phyloP scores from a whole-genome alignment of 1,140 invertebrate genomes.

The Chironomus striatipennis region DNA sequence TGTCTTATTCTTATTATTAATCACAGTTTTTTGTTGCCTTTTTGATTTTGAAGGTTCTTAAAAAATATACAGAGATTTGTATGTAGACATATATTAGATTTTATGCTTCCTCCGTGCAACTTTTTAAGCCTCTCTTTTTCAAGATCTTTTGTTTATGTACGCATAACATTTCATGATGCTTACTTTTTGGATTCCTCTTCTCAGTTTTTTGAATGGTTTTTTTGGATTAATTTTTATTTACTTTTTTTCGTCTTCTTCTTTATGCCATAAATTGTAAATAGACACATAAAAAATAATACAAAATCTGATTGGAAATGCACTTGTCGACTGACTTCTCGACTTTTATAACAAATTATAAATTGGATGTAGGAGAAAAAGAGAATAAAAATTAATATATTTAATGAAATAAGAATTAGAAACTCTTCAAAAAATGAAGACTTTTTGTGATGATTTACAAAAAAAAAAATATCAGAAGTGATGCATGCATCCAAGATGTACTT shows the following conservation, averaged over 20 bases:
- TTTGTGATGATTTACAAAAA: no score
- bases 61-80: not conserved
- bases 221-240: not conserved
- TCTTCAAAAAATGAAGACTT: not conserved
- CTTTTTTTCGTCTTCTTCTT: constrained; percentile 4
- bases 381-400: not conserved
- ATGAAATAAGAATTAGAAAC: not conserved
- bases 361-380: not conserved
- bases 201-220: not conserved
- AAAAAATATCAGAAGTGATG: no score
- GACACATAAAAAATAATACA: not conserved
- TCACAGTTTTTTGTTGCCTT: not conserved
- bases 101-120: constrained; percentile 6
- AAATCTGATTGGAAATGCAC: constrained; percentile 6
- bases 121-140: not conserved
- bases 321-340: not conserved
- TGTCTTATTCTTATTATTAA: not conserved
- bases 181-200: not conserved
- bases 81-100: not conserved
- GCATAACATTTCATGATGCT: constrained; percentile 1
- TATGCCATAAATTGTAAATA: not conserved
- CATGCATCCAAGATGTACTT: no score
- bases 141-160: not conserved
- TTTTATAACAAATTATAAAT: not conserved
- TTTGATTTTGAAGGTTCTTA: not conserved